Evolutionary conservation across 2,113 vertebrate genomes (phyloP).

Genomic region (Psammodynastes pulverulentus): DNA sequence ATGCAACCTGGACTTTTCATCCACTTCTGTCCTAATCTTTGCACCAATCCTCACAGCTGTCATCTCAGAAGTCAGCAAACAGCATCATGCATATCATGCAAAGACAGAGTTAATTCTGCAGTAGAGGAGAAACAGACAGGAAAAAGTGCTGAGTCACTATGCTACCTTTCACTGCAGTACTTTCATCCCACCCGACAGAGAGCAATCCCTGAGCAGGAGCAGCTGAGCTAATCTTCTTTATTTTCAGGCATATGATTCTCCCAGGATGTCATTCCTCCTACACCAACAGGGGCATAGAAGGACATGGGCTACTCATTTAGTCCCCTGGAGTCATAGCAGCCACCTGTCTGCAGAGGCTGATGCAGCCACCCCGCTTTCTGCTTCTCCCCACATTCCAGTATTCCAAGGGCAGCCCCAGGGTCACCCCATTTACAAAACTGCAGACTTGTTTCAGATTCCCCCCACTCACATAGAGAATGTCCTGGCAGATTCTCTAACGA

Average conservation of each 20-base stretch:
- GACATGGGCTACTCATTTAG: background rate
- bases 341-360: slow-evolving; percentile 11
- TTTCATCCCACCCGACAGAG: background rate
- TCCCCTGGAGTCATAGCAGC: slow-evolving; percentile 12
- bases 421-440: background rate
- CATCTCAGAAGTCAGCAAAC: background rate
- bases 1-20: background rate
- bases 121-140: background rate
- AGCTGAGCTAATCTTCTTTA: slow-evolving; percentile 11
- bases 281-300: background rate
- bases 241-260: background rate
- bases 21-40: background rate
- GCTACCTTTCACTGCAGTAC: background rate
- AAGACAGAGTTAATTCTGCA: slow-evolving; percentile 13
- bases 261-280: background rate
- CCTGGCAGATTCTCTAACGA: background rate
- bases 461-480: background rate
- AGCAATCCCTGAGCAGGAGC: background rate
- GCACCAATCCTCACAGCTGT: background rate
- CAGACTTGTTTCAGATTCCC: background rate
- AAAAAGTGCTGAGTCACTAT: slow-evolving; percentile 23
- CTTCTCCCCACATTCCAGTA: background rate
- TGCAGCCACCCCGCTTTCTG: background rate
- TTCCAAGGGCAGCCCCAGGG: background rate
- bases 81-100: background rate